Percentiles rank a stretch among this genome's conserved stretches.
phyloP scores from a whole-genome alignment of 30 jellyfish, hydroid and myxozoan species.

The Pelagia noctiluca region DNA sequence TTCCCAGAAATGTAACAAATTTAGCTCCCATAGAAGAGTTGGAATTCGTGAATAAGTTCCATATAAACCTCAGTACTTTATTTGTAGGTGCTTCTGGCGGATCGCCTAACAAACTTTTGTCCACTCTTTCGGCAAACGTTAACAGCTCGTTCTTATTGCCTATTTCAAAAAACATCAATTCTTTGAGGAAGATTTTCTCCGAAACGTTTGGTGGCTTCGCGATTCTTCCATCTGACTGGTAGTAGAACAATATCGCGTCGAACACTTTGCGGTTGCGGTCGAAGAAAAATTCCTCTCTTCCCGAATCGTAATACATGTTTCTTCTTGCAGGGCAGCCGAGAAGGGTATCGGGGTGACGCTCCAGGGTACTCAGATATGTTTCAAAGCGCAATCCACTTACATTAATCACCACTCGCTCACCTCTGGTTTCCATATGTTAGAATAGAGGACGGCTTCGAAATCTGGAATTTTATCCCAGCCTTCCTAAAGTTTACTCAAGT shows the following conservation, averaged over 20 bases:
- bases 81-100: conserved; percentile 48
- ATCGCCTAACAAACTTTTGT: conserved; percentile 64
- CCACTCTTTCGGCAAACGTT: conserved; percentile 70
- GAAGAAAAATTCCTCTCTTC: conserved; percentile 64
- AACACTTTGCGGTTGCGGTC: conserved; percentile 75
- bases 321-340: conserved; percentile 77
- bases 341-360: conserved; percentile 82
- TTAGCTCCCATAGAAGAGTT: conserved; percentile 52
- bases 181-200: conserved; percentile 67
- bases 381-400: conserved; percentile 85
- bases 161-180: conserved; percentile 73
- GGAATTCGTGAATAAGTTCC: conserved; percentile 65
- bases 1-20: conserved; percentile 35
- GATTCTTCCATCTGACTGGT: conserved; percentile 78
- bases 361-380: conserved; percentile 83
- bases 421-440: not conserved
- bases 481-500: too few species aligned
- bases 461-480: too few species aligned
- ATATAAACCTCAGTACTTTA: conserved; percentile 20
- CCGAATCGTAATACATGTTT: conserved; percentile 53
- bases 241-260: conserved; percentile 83
- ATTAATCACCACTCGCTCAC: conserved; percentile 67
- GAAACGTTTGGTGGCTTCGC: conserved; percentile 72
- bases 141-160: conserved; percentile 47
- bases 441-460: too few species aligned